A percentile compares a stretch with the other conserved stretches of the same genome.
phyloP scores from a whole-genome alignment of 2,797 vertebrate genomes.

The Microctenopoma steveboyesi region DNA sequence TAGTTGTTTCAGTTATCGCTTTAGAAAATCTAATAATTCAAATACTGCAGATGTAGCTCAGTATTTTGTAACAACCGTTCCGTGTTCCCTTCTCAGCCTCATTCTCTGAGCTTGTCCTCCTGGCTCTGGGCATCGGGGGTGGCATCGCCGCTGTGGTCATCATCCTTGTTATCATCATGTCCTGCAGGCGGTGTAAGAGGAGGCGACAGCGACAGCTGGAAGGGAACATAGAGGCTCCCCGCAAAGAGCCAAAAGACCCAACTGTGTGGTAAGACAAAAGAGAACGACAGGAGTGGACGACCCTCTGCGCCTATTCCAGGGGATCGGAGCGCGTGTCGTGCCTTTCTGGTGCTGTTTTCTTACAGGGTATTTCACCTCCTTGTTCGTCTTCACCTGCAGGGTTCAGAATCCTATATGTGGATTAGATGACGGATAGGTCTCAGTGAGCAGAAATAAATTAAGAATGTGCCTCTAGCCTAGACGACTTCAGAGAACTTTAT shows the following conservation, averaged over 20 bases:
- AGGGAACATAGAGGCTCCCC: conserved; percentile 60
- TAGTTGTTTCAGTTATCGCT: too few relatives aligned
- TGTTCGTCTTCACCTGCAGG: conserved; percentile 31
- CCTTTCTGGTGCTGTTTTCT: conserved; percentile 52
- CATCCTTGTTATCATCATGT: conserved; percentile 78
- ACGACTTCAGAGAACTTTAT: conserved; percentile 36
- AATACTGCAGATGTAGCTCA: neutral
- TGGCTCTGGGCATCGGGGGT: conserved; percentile 86
- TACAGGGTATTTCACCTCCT: conserved; percentile 57
- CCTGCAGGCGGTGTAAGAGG: conserved; percentile 81
- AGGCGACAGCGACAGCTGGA: conserved; percentile 60
- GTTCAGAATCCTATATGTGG: conserved; percentile 54
- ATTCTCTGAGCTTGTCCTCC: conserved; percentile 88
- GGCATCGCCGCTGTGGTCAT: conserved; percentile 84
- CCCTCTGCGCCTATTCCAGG: conserved; percentile 50
- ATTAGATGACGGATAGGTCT: conserved; percentile 45
- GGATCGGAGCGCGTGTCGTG: conserved; percentile 51
- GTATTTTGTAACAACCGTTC: neutral
- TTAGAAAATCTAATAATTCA: too few relatives aligned
- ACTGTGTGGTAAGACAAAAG: conserved; percentile 76
- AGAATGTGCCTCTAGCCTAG: conserved; percentile 54
- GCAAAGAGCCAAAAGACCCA: conserved; percentile 78
- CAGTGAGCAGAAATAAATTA: conserved; percentile 31
- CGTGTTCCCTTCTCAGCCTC: conserved; percentile 71
- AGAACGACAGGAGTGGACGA: conserved; percentile 36